Base-by-base conservation (phyloP, 2,888 invertebrate genomes). In the Trachelus iudaicus region DNA sequence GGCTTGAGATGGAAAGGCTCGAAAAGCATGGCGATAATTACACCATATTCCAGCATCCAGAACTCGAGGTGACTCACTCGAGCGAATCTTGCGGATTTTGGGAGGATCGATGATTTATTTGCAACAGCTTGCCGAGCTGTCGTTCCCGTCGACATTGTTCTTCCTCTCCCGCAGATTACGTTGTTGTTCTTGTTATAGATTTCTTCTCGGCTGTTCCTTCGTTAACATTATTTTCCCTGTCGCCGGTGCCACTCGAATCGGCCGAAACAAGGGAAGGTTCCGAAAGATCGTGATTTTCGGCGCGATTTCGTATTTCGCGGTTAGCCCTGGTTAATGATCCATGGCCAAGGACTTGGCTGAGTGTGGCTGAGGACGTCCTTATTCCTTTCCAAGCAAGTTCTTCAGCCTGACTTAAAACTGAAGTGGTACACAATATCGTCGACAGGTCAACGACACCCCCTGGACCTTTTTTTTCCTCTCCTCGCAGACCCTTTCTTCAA, bases 311-410 rank as follows among this genome's bases (percentile, higher is more conserved):
- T 86, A 83, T 87, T 88, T 87, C 85, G 83, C 86, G 87, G 87
- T 87, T 85, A 84, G 81, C 85, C 81, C 85, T 83, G 87, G 87
- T 89, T 90, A 90, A 90, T 89, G 90, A 90, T 90, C 89, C 90
- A 84, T 88, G 85, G 82, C 84, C 84, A 87, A 90, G 90, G 88
- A 89, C 86, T 84, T 85, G 79, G 86, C 87, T 89, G 88, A 90
- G 90, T 90, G 89, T 89, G 90, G 89, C 90, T 89, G 89, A 89
- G 89, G 84, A 87, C 89, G 90, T 90, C 89, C 90, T 89, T 87
- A 82, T 88, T 89, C 87, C 86, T 89, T 87, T 84, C 86, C 82
- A 81, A 82, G 80, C 85, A 84, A 85, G 87, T 85, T 89, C 87
- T 88, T 86, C 87, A 85, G 83, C 81, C 83, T 82, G 87, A 89